These are phyloP conservation scores for Chrysina gloriosa DNA, from an alignment of 2,888 invertebrate genomes.

Conservation along the genomic window DNA sequence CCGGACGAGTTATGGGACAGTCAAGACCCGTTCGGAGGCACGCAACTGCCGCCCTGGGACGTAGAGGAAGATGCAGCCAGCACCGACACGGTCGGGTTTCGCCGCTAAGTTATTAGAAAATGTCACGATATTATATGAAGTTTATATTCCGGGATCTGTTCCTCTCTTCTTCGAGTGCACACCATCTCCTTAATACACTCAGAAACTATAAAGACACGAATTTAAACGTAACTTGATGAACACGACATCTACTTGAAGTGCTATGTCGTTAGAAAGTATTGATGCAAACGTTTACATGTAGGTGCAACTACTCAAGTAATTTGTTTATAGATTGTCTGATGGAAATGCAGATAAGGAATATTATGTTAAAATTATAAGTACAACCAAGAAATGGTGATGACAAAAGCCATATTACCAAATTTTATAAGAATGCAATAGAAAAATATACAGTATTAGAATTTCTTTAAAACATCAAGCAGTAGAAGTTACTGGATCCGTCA, in stretches of 20 bases:
- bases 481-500: no score
- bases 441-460: no score
- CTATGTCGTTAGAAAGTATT: neutral
- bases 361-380: no score
- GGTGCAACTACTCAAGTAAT: no score
- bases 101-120: constrained; percentile 53
- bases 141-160: constrained; percentile 36
- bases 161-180: constrained; percentile 17
- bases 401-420: no score
- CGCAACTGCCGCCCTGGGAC: constrained; percentile 57
- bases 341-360: no score
- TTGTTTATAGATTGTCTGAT: no score
- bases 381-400: no score
- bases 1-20: constrained; percentile 51
- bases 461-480: no score
- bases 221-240: constrained; percentile 27
- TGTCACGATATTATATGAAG: constrained; percentile 52
- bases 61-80: constrained; percentile 41
- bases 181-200: constrained; percentile 10
- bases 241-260: neutral
- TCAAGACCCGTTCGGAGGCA: constrained; percentile 51
- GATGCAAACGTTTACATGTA: neutral
- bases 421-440: no score
- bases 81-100: constrained; percentile 42
- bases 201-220: constrained; percentile 10